Base-by-base conservation (phyloP, 37 sponge, comb jelly and placozoan species). In the Crambe crambe region DNA sequence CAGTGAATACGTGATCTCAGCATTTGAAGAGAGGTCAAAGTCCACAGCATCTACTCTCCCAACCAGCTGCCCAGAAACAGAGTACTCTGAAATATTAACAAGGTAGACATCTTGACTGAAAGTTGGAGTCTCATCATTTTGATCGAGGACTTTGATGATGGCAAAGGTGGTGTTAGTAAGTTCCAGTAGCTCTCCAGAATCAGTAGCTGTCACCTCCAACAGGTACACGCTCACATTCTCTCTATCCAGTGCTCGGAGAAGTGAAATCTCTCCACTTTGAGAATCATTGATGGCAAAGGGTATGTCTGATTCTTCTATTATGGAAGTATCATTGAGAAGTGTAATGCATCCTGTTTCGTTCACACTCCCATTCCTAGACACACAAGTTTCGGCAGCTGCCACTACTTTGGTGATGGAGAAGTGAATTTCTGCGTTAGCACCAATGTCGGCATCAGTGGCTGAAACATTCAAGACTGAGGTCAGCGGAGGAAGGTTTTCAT, bases 391-490 rank as follows among this genome's bases (percentile, higher is more conserved):
- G 21, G 43, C 40, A 29, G 30, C 67, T 44, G 10, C 29, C 41
- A 73, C 40, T 6, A 44, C 35, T 0, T 30, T 22, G 20, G n/a
- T n/a, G 22, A 86, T 63, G 2, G 69, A 20, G 73, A 74, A 95
- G 0, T 23, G 32, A 2, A 91, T 37, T 12, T 76, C 77, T 44
- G 79, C 84, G 74, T 94, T 94, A 22, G 5, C 29, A 47, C 76
- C 90, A 44, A 41, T 40, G 76, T 95, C 92, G 10, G 32, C 78
- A 59, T 88, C 92, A 35, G 87, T 86, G 10, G 95, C 92, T 18
- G 64, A 51, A 8, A 91, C 65, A 23, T 31, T 38, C 4, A 30
- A 56, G 18, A 85, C 80, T 37, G 58, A 36, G 17, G 67, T 38
- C 1, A 35, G 30, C 22, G 57, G 20, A 17, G 77, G 58, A 17